Percentiles rank a stretch among this genome's conserved stretches.
phyloP scores from a whole-genome alignment of 2,113 vertebrate genomes.

The Helogale parvula region DNA sequence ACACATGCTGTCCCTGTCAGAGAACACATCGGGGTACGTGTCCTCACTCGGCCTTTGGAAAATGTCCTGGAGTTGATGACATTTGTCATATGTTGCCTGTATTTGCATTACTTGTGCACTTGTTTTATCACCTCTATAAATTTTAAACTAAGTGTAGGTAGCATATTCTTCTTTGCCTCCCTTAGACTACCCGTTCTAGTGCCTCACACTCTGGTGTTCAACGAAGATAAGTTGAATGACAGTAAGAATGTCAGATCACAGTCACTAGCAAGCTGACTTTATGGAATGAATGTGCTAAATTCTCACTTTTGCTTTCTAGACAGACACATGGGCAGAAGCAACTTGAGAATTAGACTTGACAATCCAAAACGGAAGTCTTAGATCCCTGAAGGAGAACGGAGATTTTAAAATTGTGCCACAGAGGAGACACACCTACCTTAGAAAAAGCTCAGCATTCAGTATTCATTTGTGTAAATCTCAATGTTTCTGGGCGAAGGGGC shows the following conservation, averaged over 20 bases:
- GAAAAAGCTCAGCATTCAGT: neutral
- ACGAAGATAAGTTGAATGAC: neutral
- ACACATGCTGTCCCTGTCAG: neutral
- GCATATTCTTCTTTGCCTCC: neutral
- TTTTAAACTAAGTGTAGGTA: neutral
- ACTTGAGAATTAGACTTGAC: neutral
- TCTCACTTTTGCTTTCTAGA: conserved; percentile 45
- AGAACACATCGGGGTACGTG: neutral
- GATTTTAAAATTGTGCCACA: neutral
- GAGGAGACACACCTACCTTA: neutral
- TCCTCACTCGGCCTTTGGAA: neutral
- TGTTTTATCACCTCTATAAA: neutral
- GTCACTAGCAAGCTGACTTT: neutral
- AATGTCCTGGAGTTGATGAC: neutral
- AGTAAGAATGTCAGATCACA: neutral
- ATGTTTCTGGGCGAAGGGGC: neutral
- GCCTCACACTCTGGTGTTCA: neutral
- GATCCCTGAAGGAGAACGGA: neutral
- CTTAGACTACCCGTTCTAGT: neutral
- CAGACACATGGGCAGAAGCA: neutral
- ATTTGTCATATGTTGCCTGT: neutral
- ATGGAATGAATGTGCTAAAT: neutral
- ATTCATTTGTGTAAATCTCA: neutral
- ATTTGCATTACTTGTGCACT: neutral
- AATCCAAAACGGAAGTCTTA: conserved; percentile 13